Evolutionary conservation across 2,888 invertebrate genomes (phyloP).

Genomic region (Caenorhabditis sp.): DNA sequence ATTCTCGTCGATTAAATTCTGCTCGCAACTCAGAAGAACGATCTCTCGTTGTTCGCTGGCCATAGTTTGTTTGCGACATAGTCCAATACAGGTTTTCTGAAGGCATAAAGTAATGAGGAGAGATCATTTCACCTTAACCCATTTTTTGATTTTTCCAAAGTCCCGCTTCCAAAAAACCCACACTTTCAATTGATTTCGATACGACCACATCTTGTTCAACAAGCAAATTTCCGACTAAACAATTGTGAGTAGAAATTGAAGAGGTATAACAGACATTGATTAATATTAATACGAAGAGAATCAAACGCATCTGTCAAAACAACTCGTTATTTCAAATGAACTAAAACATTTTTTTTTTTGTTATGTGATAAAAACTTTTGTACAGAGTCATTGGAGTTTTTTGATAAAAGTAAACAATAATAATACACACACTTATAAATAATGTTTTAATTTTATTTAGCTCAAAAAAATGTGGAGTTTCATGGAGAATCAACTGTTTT

Average conservation of each 20-base stretch:
- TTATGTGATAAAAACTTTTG: too few species aligned
- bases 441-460: too few species aligned
- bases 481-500: too few species aligned
- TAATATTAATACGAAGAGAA: conserved; percentile 48
- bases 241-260: conserved; percentile 33
- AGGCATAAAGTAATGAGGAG: conserved; percentile 9
- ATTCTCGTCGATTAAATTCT: conserved; percentile 32
- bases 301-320: conserved; percentile 54
- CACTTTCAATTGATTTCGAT: conserved; percentile 35
- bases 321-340: too few species aligned
- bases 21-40: conserved; percentile 43
- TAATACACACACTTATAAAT: too few species aligned
- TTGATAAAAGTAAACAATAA: too few species aligned
- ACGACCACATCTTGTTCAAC: conserved; percentile 39
- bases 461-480: too few species aligned
- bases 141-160: too few species aligned
- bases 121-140: background rate
- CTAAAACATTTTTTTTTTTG: too few species aligned
- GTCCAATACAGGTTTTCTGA: conserved; percentile 44
- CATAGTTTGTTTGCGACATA: conserved; percentile 35
- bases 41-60: conserved; percentile 13
- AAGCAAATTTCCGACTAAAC: conserved; percentile 47
- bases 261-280: too few species aligned
- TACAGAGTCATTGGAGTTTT: too few species aligned
- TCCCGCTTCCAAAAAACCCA: too few species aligned